Conservation (phyloP, 2,113 vertebrate species). For the Sebastes schlegelii region DNA sequence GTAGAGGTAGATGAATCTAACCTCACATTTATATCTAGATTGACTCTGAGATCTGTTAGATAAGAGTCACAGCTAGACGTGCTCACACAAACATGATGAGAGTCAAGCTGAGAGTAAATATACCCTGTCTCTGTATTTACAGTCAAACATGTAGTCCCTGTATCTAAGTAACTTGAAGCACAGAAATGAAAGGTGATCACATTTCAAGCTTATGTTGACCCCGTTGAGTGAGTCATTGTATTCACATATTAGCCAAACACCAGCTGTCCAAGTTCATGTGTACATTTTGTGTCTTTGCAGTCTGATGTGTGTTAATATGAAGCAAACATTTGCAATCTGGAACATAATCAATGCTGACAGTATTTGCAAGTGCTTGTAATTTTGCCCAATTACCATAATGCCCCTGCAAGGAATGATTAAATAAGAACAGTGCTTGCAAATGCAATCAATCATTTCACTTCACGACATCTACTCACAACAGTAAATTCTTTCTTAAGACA, state of each 20-base stretch:
- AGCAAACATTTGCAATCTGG: slow-evolving; percentile 18
- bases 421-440: not conserved
- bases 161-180: slow-evolving; percentile 1
- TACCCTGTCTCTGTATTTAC: not conserved
- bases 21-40: not conserved
- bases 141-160: slow-evolving; percentile 2
- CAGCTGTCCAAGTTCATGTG: not conserved
- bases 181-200: slow-evolving; percentile 22
- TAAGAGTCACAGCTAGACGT: slow-evolving; percentile 4
- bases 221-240: slow-evolving; percentile 3
- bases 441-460: slow-evolving; percentile 7
- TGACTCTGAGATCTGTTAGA: slow-evolving; percentile 25
- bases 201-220: slow-evolving; percentile 26
- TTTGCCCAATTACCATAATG: slow-evolving; percentile 25
- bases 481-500: not conserved
- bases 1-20: slow-evolving; percentile 2
- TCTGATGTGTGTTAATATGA: slow-evolving; percentile 5
- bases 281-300: not conserved
- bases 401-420: not conserved
- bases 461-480: not conserved
- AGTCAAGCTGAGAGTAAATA: not conserved
- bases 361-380: slow-evolving; percentile 12
- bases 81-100: not conserved
- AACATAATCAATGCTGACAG: slow-evolving; percentile 31
- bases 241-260: not conserved